These are phyloP conservation scores for Chlamydotis undulata DNA, from an alignment of 2,113 vertebrate genomes.

Conservation along the genomic window DNA sequence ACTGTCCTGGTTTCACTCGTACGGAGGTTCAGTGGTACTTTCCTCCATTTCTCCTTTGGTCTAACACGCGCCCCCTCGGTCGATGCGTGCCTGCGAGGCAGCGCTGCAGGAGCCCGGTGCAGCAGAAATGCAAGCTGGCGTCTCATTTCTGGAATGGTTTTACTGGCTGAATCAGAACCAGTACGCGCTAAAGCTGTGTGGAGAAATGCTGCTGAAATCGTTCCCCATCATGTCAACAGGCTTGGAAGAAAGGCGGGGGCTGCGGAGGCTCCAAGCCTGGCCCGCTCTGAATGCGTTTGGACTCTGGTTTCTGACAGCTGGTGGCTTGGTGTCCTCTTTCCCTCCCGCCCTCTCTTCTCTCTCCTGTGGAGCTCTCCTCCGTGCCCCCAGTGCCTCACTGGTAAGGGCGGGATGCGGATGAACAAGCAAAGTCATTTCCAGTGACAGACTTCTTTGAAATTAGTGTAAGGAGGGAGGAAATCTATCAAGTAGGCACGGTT, in stretches of 20 bases:
- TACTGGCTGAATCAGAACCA: background rate
- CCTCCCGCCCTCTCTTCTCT: too few species aligned
- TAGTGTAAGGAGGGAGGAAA: background rate
- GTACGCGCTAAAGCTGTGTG: background rate
- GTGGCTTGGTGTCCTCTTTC: background rate
- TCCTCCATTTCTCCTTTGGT: background rate
- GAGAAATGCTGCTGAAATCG: background rate
- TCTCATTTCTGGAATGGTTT: background rate
- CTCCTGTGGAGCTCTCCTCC: background rate
- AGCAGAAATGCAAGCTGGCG: background rate
- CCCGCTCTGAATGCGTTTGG: background rate
- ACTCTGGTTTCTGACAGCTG: background rate
- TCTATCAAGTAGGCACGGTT: background rate
- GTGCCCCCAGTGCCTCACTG: background rate
- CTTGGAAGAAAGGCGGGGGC: background rate
- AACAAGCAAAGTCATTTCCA: background rate
- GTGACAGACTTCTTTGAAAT: background rate
- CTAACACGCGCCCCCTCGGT: too few species aligned
- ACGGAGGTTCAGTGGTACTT: accelerated
- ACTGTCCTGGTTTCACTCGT: background rate
- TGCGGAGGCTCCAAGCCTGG: background rate
- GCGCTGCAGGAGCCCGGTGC: background rate
- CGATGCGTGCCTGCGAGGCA: background rate
- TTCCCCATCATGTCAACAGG: background rate
- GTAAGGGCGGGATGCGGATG: background rate